Conservation (phyloP, 2,797 vertebrate genomes). For the Agapornis canus region DNA sequence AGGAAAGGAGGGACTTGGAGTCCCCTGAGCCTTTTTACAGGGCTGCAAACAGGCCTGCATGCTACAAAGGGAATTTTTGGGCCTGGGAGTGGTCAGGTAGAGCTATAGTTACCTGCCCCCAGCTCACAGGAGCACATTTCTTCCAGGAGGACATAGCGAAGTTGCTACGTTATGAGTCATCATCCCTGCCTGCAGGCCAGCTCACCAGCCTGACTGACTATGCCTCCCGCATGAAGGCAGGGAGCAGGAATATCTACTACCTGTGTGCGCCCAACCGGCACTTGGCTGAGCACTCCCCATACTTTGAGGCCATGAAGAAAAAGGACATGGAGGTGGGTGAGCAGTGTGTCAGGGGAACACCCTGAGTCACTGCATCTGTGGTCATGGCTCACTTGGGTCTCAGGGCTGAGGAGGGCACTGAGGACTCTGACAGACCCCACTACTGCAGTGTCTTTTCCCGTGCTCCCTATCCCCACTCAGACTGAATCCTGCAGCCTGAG, state of each 20-base stretch:
- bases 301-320: conserved; percentile 96
- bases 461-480: neutral
- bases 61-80: neutral
- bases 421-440: neutral
- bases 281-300: conserved; percentile 91
- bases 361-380: neutral
- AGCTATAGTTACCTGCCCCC: neutral
- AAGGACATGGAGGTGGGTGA: conserved; percentile 91
- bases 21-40: neutral
- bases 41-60: neutral
- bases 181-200: conserved; percentile 86
- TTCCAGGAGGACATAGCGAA: conserved; percentile 93
- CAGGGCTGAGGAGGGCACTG: neutral
- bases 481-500: neutral
- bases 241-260: conserved; percentile 94
- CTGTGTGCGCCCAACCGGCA: conserved; percentile 92
- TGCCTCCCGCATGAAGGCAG: conserved; percentile 87
- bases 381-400: neutral
- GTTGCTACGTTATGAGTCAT: conserved; percentile 91
- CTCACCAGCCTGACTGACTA: conserved; percentile 90
- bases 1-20: neutral
- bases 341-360: neutral
- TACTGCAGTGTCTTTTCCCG: rapidly evolving
- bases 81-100: neutral
- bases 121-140: neutral